phyloP scores from a whole-genome alignment of 2,113 vertebrate genomes.

The Ptyas mucosa region DNA sequence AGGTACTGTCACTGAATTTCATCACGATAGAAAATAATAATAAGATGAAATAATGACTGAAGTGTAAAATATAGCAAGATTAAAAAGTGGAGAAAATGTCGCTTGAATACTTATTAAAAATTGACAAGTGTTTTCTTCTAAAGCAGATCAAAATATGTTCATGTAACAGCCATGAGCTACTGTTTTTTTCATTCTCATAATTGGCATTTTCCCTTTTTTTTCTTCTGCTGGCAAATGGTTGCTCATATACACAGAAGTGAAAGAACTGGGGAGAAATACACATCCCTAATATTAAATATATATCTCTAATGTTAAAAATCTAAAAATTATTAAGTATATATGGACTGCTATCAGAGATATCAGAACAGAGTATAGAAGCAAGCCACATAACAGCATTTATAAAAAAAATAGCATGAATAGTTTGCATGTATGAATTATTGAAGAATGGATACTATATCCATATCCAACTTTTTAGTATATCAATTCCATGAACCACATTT shows the following conservation, averaged over 20 bases:
- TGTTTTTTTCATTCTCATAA: neutral
- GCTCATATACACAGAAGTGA: neutral
- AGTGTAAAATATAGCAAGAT: neutral
- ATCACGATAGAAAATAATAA: neutral
- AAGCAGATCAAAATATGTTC: neutral
- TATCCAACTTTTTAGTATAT: neutral
- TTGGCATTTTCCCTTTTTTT: neutral
- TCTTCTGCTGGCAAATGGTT: neutral
- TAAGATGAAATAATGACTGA: neutral
- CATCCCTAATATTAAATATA: neutral
- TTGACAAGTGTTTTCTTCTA: neutral
- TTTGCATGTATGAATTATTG: neutral
- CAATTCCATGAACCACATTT: neutral
- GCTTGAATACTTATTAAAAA: neutral
- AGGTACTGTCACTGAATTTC: neutral
- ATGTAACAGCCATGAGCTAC: neutral
- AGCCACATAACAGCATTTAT: neutral
- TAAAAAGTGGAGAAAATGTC: neutral
- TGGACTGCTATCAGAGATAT: neutral
- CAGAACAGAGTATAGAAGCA: neutral
- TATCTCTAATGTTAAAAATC: constrained; percentile 4
- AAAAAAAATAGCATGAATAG: neutral
- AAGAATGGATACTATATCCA: neutral
- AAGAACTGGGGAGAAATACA: neutral
- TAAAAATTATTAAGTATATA: neutral